Evolutionary conservation across 2,797 vertebrate genomes (phyloP).

Genomic region (Anabacerthia variegaticeps): DNA sequence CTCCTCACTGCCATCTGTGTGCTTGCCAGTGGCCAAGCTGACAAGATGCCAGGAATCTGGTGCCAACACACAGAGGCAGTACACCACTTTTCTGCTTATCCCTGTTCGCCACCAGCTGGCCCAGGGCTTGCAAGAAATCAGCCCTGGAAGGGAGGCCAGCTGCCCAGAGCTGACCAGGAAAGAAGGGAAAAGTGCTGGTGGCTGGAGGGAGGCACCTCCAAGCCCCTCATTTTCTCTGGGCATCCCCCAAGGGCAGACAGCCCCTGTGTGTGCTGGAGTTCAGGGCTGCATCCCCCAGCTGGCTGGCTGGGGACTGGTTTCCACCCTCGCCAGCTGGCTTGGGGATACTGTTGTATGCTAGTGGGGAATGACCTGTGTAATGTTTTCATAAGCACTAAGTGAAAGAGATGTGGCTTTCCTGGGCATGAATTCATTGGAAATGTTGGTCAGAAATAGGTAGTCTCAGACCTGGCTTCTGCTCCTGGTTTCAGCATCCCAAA

Average conservation of each 20-base stretch:
- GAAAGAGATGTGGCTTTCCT: background rate
- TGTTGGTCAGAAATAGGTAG: background rate
- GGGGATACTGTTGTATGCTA: background rate
- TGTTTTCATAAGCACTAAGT: background rate
- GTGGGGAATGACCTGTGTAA: background rate
- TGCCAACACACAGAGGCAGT: background rate
- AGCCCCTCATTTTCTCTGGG: fast-evolving
- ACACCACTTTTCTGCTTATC: background rate
- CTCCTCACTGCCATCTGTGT: background rate
- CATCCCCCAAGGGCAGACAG: fast-evolving
- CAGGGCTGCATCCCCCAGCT: background rate
- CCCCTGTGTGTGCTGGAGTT: background rate
- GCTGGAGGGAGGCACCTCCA: background rate
- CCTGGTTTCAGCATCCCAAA: fast-evolving
- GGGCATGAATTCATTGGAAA: background rate
- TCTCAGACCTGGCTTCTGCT: background rate
- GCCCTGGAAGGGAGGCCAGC: background rate
- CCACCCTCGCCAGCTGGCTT: background rate
- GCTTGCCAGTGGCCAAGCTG: background rate
- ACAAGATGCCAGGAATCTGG: background rate
- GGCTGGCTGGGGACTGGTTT: background rate
- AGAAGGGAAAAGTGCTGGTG: background rate
- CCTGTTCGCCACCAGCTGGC: background rate
- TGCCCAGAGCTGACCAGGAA: background rate
- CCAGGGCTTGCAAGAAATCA: background rate